Conservation (phyloP, 2,888 invertebrate genomes). For the Drosophila cracens region DNA sequence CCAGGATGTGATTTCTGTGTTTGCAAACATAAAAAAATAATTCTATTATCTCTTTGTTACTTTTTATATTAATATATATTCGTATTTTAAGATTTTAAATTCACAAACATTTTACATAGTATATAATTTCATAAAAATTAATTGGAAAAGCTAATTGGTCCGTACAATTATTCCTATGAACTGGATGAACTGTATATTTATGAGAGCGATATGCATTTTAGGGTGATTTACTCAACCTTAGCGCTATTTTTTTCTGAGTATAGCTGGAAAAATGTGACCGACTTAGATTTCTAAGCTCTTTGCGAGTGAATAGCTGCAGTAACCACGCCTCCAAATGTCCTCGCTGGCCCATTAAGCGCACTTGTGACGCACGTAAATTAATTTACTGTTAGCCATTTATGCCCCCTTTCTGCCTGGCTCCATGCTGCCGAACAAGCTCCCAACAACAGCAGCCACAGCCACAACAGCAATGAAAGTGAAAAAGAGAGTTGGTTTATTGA, state of each 20-base stretch:
- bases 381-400: constrained; percentile 74
- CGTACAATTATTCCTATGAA: no score
- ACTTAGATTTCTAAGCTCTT: constrained; percentile 54
- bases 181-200: background rate
- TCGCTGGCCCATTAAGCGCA: constrained; percentile 67
- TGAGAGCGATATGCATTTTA: background rate
- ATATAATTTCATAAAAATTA: background rate
- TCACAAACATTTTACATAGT: background rate
- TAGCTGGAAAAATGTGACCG: constrained; percentile 35
- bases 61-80: background rate
- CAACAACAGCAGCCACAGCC: constrained; percentile 18
- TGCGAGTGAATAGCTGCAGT: constrained; percentile 22
- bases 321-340: constrained; percentile 40
- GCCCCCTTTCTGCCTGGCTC: constrained; percentile 8
- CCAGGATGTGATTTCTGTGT: no score
- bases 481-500: constrained; percentile 62
- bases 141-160: no score
- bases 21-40: no score
- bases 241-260: background rate
- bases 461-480: constrained; percentile 25
- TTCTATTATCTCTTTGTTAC: background rate
- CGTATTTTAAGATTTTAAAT: background rate
- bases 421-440: constrained; percentile 2
- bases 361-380: constrained; percentile 76
- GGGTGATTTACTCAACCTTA: background rate